phyloP scores from a whole-genome alignment of 2,113 vertebrate species.

The Stegostoma tigrinum region DNA sequence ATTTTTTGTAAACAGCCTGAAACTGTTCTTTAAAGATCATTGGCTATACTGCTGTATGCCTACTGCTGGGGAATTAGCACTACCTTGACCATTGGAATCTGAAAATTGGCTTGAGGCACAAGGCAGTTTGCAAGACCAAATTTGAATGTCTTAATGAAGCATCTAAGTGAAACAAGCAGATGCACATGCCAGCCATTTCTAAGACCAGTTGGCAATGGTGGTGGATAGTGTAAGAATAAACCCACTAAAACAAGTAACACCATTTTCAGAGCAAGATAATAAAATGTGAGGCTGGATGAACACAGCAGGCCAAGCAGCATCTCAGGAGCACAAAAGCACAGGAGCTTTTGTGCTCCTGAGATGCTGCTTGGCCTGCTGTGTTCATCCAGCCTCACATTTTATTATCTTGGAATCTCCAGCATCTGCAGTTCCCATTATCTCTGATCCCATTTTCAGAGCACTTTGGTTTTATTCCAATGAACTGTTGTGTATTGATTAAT shows the following conservation, averaged over 20 bases:
- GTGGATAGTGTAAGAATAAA: neutral
- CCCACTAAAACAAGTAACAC: neutral
- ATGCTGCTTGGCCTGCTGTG: no score
- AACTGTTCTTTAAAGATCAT: neutral
- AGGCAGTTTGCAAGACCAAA: neutral
- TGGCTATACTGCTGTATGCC: neutral
- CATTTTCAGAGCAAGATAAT: neutral
- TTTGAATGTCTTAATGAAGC: neutral
- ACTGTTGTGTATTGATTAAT: neutral
- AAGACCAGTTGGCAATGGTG: neutral
- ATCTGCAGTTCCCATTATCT: no score
- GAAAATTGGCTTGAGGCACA: neutral
- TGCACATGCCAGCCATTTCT: neutral
- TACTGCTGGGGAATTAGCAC: neutral
- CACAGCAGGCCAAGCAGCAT: no score
- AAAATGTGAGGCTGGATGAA: no score
- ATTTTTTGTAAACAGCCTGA: neutral
- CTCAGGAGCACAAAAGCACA: no score
- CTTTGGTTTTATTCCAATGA: neutral
- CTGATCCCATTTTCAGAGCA: neutral
- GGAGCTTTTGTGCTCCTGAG: no score
- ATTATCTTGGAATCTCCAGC: no score
- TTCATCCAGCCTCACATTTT: no score
- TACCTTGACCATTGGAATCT: neutral
- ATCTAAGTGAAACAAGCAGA: neutral